Conservation (phyloP, 2,113 vertebrate species). For the Nothobranchius kuhntae region DNA sequence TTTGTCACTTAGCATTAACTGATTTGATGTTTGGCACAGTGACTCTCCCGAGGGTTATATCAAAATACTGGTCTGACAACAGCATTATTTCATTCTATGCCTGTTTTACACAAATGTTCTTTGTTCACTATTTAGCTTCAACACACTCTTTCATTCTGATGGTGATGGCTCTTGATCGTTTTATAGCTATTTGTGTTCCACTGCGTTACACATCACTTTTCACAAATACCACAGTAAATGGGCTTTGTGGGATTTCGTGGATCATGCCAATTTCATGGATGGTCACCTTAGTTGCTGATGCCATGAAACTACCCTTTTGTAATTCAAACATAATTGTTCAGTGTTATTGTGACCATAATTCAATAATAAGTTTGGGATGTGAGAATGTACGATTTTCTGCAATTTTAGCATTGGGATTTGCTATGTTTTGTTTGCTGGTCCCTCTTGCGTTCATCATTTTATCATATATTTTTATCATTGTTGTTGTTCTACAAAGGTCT, state of each 20-base stretch:
- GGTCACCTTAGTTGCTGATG: constrained; percentile 15
- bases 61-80: constrained; percentile 56
- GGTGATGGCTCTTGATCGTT: constrained; percentile 71
- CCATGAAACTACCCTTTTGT: constrained; percentile 51
- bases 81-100: constrained; percentile 41
- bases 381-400: constrained; percentile 3
- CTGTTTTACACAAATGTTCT: constrained; percentile 70
- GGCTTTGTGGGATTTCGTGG: constrained; percentile 60
- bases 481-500: constrained; percentile 47
- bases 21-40: constrained; percentile 60
- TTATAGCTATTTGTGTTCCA: constrained; percentile 59
- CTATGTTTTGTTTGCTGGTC: constrained; percentile 60
- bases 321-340: constrained; percentile 61
- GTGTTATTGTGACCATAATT: constrained; percentile 64
- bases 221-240: constrained; percentile 40
- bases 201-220: constrained; percentile 56
- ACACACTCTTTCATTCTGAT: constrained; percentile 62
- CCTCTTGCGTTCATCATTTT: constrained; percentile 61
- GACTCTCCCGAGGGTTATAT: constrained; percentile 57
- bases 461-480: constrained; percentile 61
- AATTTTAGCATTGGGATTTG: constrained; percentile 1
- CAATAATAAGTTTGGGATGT: constrained; percentile 52
- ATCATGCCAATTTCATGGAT: constrained; percentile 29
- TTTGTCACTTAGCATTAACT: constrained; percentile 63
- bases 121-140: constrained; percentile 60